Base-by-base conservation (phyloP, 2,113 vertebrate genomes). In the Chamaea fasciata region DNA sequence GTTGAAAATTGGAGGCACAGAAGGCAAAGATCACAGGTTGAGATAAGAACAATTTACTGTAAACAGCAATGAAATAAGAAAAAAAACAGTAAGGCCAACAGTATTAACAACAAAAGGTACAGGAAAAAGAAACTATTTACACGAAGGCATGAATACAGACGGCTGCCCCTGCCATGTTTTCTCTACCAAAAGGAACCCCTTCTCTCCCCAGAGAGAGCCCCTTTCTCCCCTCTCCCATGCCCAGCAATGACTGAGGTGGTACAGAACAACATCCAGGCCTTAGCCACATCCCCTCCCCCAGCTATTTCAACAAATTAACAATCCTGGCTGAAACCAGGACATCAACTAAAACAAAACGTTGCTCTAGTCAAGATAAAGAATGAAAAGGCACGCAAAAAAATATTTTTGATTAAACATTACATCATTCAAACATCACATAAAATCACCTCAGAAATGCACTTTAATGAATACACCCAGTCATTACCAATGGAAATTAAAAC, bases 61-160 rank as follows among this genome's bases (percentile, higher is more conserved):
- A 78, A 69, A 78, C 28, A 69, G 39, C 46, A 76, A 35, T 13
- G 23, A 87, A 50, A 19, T 28, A 62, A 69, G 19, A 62, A 69
- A 78, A 62, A 22, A 52, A 68, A 77, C 13, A 78, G 10, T 62
- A 69, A 46, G 27, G 28, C 41, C 8, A 69, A 46, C 15, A 62
- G 24, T 46, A 69, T 78, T 53, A 62, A 53, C 53, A 78, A 53
- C 18, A 46, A 60, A 53, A 69, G 12, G 33, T 59, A 16, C 15
- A 65, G 21, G 52, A 37, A 65, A 73, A 73, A 65, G 3, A 65
- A 81, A 65, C 15, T 28, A 52, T 64, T 73, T 67, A 50, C 83
- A 59, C 0, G 2, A 89, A 74, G 12, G 37, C 35, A 80, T 0
- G 2, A 80, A 73, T 26, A 80, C 3, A 4, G 15, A 35, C 0